Conservation (phyloP, 53 echinoderm and acorn worm species). For the Temnopleurus reevesii region DNA sequence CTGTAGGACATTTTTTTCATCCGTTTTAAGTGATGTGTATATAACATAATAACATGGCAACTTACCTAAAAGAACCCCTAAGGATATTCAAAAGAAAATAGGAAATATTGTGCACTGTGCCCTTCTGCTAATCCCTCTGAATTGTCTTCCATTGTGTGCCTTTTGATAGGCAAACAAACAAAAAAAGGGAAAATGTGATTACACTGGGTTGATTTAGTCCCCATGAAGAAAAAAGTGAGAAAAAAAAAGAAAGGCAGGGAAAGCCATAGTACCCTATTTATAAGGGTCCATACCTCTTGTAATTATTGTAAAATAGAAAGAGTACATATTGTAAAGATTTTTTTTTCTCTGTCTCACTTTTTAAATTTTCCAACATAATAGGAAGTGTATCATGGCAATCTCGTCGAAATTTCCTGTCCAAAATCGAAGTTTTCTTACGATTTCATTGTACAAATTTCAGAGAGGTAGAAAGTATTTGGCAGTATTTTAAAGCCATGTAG, state of each 20-base stretch:
- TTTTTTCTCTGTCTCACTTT: neutral
- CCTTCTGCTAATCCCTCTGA: slow-evolving; percentile 20
- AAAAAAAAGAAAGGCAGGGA: neutral
- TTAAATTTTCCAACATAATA: neutral
- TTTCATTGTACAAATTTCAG: slow-evolving; percentile 35
- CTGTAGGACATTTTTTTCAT: neutral
- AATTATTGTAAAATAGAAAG: slow-evolving; percentile 61
- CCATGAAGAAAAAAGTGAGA: neutral
- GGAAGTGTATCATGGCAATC: slow-evolving; percentile 5
- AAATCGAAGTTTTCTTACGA: neutral
- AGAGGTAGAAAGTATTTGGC: neutral
- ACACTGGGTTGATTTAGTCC: neutral
- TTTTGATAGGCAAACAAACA: slow-evolving; percentile 21
- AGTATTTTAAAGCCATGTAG: neutral
- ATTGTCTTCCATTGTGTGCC: slow-evolving; percentile 57
- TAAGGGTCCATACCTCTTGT: slow-evolving; percentile 29
- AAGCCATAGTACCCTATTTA: slow-evolving; percentile 1
- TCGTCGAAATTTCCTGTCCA: neutral
- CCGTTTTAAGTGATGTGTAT: neutral
- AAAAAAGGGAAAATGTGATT: neutral
- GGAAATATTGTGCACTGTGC: neutral
- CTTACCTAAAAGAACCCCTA: neutral
- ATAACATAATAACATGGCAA: slow-evolving; percentile 16
- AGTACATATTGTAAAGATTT: slow-evolving; percentile 57
- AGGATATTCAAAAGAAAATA: neutral